Conservation (phyloP, 2,888 invertebrate species). For the Dyspetes luteomarginatus region DNA sequence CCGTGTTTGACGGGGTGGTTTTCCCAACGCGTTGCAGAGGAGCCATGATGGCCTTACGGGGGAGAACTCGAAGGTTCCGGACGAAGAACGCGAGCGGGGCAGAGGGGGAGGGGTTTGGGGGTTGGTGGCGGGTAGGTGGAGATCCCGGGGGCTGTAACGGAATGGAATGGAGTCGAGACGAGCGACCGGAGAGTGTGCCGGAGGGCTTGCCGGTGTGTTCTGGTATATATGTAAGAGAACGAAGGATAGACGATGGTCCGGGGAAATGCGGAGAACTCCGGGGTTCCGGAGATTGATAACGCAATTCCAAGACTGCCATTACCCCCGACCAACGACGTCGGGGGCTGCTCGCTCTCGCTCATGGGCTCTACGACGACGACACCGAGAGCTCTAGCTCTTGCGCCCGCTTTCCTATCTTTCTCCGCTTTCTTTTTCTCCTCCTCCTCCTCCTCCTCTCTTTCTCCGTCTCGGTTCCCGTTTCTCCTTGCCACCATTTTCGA, state of each 20-base stretch:
- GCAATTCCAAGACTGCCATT: constrained; percentile 84
- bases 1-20: constrained; percentile 78
- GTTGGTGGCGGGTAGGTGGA: constrained; percentile 83
- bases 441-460: constrained; percentile 81
- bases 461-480: constrained; percentile 84
- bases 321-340: constrained; percentile 76
- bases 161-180: constrained; percentile 84
- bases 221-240: constrained; percentile 57
- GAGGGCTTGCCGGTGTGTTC: constrained; percentile 66
- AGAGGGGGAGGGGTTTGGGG: constrained; percentile 62
- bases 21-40: constrained; percentile 71
- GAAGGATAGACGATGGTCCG: constrained; percentile 69
- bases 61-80: constrained; percentile 69
- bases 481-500: constrained; percentile 50
- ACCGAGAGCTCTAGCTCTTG: constrained; percentile 78
- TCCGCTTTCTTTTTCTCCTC: constrained; percentile 81
- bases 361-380: constrained; percentile 62
- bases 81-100: constrained; percentile 53
- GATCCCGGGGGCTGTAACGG: constrained; percentile 87
- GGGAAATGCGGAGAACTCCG: constrained; percentile 72
- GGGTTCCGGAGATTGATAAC: constrained; percentile 83
- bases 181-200: constrained; percentile 70
- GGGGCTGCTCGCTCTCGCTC: constrained; percentile 65
- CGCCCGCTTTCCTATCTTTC: constrained; percentile 68
- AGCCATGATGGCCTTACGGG: constrained; percentile 65